Evolutionary conservation across 2,113 vertebrate species (phyloP).

Genomic region (Trematomus loennbergii): DNA sequence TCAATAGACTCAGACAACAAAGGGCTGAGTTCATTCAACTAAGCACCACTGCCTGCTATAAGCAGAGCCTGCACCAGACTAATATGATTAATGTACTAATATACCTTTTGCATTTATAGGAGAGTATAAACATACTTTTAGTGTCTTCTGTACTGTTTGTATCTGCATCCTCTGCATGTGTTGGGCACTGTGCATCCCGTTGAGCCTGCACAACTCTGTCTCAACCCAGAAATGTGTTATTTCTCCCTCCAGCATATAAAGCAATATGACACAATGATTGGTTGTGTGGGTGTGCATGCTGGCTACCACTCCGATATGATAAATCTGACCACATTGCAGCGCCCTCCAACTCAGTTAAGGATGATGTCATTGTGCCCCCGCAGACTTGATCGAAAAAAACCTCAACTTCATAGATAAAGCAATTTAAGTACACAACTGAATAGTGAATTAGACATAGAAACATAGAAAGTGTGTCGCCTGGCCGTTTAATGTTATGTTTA

Average conservation of each 20-base stretch:
- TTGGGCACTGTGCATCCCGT: slow-evolving; percentile 7
- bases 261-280: slow-evolving; percentile 43
- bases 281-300: slow-evolving; percentile 55
- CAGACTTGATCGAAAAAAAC: slow-evolving; percentile 53
- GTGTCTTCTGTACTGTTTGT: slow-evolving; percentile 26
- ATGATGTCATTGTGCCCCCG: slow-evolving; percentile 79
- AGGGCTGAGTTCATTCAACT: slow-evolving; percentile 81
- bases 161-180: slow-evolving; percentile 18
- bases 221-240: background rate
- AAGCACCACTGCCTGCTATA: slow-evolving; percentile 56
- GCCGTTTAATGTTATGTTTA: background rate
- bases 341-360: slow-evolving; percentile 71
- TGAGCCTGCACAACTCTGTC: slow-evolving; percentile 32
- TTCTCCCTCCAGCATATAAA: slow-evolving; percentile 25
- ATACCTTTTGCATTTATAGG: slow-evolving; percentile 8
- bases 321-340: slow-evolving; percentile 76
- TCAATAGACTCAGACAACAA: slow-evolving; percentile 85
- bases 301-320: slow-evolving; percentile 48
- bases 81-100: background rate
- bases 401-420: slow-evolving; percentile 35
- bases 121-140: slow-evolving; percentile 1
- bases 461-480: background rate
- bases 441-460: background rate
- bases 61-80: slow-evolving; percentile 31
- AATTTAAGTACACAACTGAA: background rate